phyloP scores from a whole-genome alignment of 2,888 invertebrate species.

The Ophion ventricosus region DNA sequence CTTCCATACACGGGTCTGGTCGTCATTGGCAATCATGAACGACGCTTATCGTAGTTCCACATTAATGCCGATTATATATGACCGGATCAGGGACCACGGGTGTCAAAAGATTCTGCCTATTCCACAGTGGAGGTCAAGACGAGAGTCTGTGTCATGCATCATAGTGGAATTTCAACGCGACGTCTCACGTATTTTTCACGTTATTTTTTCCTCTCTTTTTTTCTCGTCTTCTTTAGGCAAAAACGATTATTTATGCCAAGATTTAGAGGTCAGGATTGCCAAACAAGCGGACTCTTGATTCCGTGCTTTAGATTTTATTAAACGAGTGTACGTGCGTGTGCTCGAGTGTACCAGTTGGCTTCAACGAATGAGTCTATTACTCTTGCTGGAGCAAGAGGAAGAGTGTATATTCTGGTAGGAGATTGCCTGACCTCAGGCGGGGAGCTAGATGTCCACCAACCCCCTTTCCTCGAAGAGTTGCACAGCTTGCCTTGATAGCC shows the following conservation, averaged over 20 bases:
- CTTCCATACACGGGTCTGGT: slow-evolving; percentile 17
- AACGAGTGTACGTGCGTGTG: slow-evolving; percentile 13
- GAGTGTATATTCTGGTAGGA: slow-evolving; percentile 6
- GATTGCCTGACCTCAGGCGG: slow-evolving; percentile 8
- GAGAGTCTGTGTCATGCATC: slow-evolving; percentile 5
- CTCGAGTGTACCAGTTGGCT: slow-evolving; percentile 18
- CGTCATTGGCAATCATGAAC: slow-evolving; percentile 44
- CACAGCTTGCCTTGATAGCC: slow-evolving; percentile 58
- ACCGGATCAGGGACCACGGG: slow-evolving; percentile 7
- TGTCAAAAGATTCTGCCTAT: slow-evolving; percentile 28
- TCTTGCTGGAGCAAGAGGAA: neutral
- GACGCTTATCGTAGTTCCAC: slow-evolving; percentile 13
- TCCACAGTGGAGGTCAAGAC: slow-evolving; percentile 12
- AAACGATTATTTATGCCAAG: slow-evolving; percentile 34
- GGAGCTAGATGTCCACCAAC: slow-evolving; percentile 16
- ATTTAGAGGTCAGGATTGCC: slow-evolving; percentile 44
- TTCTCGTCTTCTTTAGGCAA: slow-evolving; percentile 6
- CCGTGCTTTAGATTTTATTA: slow-evolving; percentile 43
- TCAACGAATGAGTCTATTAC: slow-evolving; percentile 20
- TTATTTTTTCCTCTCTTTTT: neutral
- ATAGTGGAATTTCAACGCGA: slow-evolving; percentile 49
- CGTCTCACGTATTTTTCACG: neutral
- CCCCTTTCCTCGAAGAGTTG: slow-evolving; percentile 17
- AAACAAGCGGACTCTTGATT: neutral
- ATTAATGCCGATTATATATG: slow-evolving; percentile 55